Evolutionary conservation across 1,140 invertebrate species (phyloP), one percentile per base, ranked within the genome.

Genomic region (Battus philenor): DNA sequence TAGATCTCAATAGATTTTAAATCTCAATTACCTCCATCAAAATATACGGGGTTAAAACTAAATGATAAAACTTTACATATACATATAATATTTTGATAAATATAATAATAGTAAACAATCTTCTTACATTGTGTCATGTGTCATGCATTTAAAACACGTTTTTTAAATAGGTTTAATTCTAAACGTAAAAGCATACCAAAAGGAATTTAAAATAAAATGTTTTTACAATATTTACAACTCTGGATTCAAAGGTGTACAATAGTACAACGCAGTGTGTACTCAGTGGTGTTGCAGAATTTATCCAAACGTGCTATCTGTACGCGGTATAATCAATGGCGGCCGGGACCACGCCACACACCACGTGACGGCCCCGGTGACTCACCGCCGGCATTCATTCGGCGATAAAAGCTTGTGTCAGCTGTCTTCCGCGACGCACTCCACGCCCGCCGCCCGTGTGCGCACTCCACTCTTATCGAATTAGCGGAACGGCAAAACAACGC

Each of bases 301-400:
- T 30, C 2, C 27, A 4, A 9, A 4, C 11, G 30, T 33, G 24
- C 16, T 24, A 12, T 27, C 5, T 41, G 22, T 41, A 16, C 38
- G n/a, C 29, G 7, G 10, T 5, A 27, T 11, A 29, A 41, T 41
- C 15, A 41, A 27, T 16, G 36, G 9, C 34, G 36, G 20, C 36
- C 18, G 36, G 36, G 38, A 27, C 22, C 38, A 27, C 38, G 38
- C 38, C 13, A 13, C 11, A 3, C n/a, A 15, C 38, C 38, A 41
- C 38, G 38, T 41, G 38, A 41, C 24, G 9, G 26, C 29, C 9
- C 4, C 29, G 24, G 12, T 41, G 38, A 41, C 12, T 41, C 38
- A 41, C 26, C 24, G 38, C 7, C 38, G 27, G 38, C 38, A 41
- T 41, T 41, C 38, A 41, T 41, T 41, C 38, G 29, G 29, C 29